phyloP scores from a whole-genome alignment of 2,113 vertebrate species.

The Heterochromis multidens region DNA sequence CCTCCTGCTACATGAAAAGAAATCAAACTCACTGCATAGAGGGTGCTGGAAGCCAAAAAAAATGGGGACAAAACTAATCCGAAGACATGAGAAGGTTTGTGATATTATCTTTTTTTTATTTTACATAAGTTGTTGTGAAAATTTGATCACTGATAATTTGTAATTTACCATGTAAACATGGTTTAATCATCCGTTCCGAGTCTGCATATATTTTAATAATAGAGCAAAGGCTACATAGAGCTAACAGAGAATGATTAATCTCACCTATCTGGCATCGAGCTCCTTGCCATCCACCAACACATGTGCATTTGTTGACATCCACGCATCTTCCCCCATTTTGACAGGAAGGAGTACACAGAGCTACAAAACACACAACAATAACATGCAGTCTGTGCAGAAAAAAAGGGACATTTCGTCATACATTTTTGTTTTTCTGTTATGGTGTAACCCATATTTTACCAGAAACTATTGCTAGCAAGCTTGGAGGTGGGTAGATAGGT shows the following conservation, averaged over 20 bases:
- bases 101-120: background rate
- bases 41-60: too few relatives aligned
- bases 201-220: background rate
- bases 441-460: background rate
- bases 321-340: constrained; percentile 77
- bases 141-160: background rate
- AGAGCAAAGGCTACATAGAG: background rate
- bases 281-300: constrained; percentile 75
- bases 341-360: constrained; percentile 77
- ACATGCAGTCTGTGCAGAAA: background rate
- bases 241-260: background rate
- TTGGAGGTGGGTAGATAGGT: background rate
- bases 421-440: background rate
- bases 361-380: constrained; percentile 51
- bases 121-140: background rate
- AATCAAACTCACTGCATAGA: rapidly evolving
- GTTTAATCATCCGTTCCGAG: background rate
- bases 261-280: constrained; percentile 81
- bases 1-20: background rate
- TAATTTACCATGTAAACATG: background rate
- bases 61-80: background rate
- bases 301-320: constrained; percentile 80
- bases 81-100: background rate
- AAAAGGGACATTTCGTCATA: background rate
- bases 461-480: background rate